Conservation (phyloP, 1,140 invertebrate genomes). For the Eurosta solidaginis region DNA sequence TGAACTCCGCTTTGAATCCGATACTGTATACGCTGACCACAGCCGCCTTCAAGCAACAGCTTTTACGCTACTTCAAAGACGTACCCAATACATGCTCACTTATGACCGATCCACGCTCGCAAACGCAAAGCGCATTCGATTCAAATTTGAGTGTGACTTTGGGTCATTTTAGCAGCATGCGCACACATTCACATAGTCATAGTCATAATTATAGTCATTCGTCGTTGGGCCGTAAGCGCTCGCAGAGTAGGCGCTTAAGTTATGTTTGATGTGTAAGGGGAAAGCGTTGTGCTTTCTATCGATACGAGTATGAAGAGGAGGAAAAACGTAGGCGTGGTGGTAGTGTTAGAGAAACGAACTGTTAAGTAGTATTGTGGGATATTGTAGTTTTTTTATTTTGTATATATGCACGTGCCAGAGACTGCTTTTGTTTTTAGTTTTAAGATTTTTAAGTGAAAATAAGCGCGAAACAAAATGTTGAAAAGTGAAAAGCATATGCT, state of each 20-base stretch:
- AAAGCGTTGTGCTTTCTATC: neutral
- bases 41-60: conserved; percentile 64
- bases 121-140: conserved; percentile 48
- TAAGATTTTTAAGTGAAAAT: too few relatives aligned
- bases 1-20: conserved; percentile 75
- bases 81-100: conserved; percentile 48
- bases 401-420: too few relatives aligned
- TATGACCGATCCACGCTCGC: conserved; percentile 46
- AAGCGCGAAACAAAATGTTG: too few relatives aligned
- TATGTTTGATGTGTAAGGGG: neutral
- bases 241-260: neutral
- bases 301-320: too few relatives aligned
- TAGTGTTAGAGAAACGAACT: neutral
- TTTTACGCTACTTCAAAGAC: conserved; percentile 55
- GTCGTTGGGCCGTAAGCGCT: neutral
- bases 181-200: neutral
- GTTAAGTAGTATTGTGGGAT: too few relatives aligned
- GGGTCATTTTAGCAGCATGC: conserved; percentile 41
- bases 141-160: conserved; percentile 53
- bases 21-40: conserved; percentile 73
- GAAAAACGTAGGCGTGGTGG: too few relatives aligned
- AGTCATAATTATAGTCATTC: neutral
- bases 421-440: too few relatives aligned
- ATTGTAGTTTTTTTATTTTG: too few relatives aligned
- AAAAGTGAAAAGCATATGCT: too few relatives aligned